phyloP scores from a whole-genome alignment of 2,797 vertebrate genomes.

The Sardinella longiceps region DNA sequence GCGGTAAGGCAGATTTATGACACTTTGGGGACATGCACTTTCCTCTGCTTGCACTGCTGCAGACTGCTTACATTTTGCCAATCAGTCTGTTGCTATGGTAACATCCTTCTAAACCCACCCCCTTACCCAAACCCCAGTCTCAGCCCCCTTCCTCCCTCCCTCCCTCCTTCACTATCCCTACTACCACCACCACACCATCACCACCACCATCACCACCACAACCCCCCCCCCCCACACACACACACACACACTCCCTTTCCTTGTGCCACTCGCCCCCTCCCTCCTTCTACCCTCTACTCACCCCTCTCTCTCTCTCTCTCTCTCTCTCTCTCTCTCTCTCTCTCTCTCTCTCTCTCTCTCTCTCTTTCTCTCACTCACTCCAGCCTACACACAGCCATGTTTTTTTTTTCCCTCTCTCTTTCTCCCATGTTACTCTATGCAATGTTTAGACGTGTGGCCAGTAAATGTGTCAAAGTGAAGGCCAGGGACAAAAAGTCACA shows the following conservation, averaged over 20 bases:
- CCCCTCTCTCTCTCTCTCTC: too few species aligned
- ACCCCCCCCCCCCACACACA: constrained; percentile 50
- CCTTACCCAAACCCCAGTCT: constrained; percentile 36
- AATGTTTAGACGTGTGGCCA: constrained; percentile 83
- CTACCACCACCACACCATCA: constrained; percentile 53
- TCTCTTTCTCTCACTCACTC: constrained; percentile 35
- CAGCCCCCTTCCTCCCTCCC: constrained; percentile 47
- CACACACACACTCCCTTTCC: constrained; percentile 29
- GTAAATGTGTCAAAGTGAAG: constrained; percentile 76
- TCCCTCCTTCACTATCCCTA: constrained; percentile 51
- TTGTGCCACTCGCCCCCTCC: not conserved
- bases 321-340: constrained; percentile 27
- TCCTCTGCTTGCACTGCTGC: constrained; percentile 89
- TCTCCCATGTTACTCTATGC: constrained; percentile 69
- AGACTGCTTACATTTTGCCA: constrained; percentile 99
- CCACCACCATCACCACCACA: constrained; percentile 52
- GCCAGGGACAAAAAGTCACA: constrained; percentile 59
- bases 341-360: not conserved
- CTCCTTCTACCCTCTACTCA: constrained; percentile 27
- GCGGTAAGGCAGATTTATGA: constrained; percentile 95
- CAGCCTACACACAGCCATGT: constrained; percentile 31
- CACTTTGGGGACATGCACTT: constrained; percentile 95
- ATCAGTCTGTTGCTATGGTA: constrained; percentile 98
- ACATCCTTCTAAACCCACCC: constrained; percentile 82
- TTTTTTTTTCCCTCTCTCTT: constrained; percentile 5